Conservation (phyloP, 1,140 invertebrate genomes). For the Mya arenaria region DNA sequence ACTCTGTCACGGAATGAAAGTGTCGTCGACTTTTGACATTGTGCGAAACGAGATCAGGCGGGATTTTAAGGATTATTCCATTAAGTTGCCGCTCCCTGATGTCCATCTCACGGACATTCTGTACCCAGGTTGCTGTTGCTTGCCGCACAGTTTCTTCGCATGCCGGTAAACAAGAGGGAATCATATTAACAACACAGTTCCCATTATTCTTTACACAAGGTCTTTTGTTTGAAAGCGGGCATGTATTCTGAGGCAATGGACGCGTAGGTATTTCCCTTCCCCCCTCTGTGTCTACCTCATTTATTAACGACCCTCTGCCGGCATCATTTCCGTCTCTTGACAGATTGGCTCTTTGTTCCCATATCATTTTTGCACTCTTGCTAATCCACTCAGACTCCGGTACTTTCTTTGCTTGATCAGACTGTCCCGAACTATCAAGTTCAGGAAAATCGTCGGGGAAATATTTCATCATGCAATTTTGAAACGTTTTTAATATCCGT, state of each 20-base stretch:
- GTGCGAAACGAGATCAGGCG: constrained; percentile 40
- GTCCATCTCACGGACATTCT: constrained; percentile 35
- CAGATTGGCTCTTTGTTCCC: constrained; percentile 34
- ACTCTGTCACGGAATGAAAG: constrained; percentile 46
- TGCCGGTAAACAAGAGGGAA: too few relatives aligned
- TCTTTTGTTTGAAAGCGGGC: too few relatives aligned
- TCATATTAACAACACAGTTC: too few relatives aligned
- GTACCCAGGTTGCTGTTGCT: constrained; percentile 49
- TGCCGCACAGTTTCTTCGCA: constrained; percentile 18
- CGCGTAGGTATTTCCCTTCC: not conserved
- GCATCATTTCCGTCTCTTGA: not conserved
- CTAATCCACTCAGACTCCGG: constrained; percentile 1
- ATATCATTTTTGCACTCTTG: constrained; percentile 42
- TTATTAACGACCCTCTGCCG: not conserved
- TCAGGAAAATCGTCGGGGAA: constrained; percentile 35
- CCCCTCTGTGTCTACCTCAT: not conserved
- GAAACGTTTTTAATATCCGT: constrained; percentile 15
- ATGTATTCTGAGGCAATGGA: too few relatives aligned
- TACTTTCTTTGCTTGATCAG: not conserved
- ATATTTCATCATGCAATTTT: constrained; percentile 45
- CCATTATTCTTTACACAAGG: too few relatives aligned
- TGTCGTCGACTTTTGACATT: constrained; percentile 40
- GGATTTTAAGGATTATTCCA: constrained; percentile 53
- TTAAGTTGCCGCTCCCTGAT: constrained; percentile 30
- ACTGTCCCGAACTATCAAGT: not conserved